Base-by-base conservation (phyloP, 1,140 invertebrate species). In the Helicoverpa armigera region DNA sequence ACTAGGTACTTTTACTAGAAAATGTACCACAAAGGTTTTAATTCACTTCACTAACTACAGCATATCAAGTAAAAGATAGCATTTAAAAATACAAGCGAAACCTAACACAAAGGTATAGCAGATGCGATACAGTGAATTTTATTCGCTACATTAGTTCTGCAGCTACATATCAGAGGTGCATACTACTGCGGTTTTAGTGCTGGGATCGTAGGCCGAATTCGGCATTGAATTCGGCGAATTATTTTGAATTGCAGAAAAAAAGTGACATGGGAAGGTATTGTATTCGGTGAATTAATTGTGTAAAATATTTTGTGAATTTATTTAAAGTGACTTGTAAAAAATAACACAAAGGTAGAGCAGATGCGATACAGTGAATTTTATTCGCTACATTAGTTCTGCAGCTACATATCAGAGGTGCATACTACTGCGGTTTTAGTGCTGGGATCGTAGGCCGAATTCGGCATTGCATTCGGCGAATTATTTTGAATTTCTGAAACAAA, bases 321-420 rank as follows among this genome's bases (percentile, higher is more conserved):
- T n/a, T n/a, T n/a, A n/a, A n/a, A n/a, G n/a, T n/a, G n/a, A n/a
- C n/a, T n/a, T n/a, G 16, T 35, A 14, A 50, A 54, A 12, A 3
- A 31, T 2, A 51, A 43, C 58, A 76, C 73, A 76, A 76, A 61
- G 48, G 43, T 63, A 16, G 16, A 18, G 58, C 35, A 61, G 58
- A 76, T 58, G 31, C 58, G 73, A 50, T 63, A 76, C 58, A 76
- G 35, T 76, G 73, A 61, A 76, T 76, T 76, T 76, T 31, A 61
- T 76, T 51, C 73, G 73, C 58, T 76, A 76, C 73, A 76, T 76
- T 76, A 76, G 73, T 50, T 29, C 5, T 61, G 48, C 51, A 23
- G 58, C 60, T 63, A 63, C 63, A 63, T 76, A 76, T 76, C 58
- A 76, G 56, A 14, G 43, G 18, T 53, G 58, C 73, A 76, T 76